A percentile compares a stretch with the other conserved stretches of the same genome.
phyloP scores from a whole-genome alignment of 2,113 vertebrate genomes.

The Mugil cephalus region DNA sequence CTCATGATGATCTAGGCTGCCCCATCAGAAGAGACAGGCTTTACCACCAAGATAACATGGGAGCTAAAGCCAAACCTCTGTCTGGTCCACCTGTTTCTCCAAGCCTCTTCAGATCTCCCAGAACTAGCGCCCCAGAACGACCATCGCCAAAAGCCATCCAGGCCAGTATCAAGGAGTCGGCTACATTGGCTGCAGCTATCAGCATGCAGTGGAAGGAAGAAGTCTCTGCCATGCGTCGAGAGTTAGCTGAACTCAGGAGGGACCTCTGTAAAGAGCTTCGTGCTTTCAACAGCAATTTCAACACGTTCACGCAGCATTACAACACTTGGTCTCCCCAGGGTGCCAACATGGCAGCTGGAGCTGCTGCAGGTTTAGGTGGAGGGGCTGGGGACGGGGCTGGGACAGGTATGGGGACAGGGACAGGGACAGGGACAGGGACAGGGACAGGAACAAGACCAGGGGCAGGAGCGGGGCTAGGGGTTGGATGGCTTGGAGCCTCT shows the following conservation, averaged over 20 bases:
- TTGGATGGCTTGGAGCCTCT: slow-evolving; percentile 43
- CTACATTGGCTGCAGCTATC: slow-evolving; percentile 83
- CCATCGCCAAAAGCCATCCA: slow-evolving; percentile 80
- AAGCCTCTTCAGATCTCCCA: slow-evolving; percentile 77
- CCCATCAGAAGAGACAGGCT: slow-evolving; percentile 82
- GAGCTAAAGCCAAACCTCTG: slow-evolving; percentile 76
- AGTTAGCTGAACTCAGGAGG: slow-evolving; percentile 82
- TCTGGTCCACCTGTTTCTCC: slow-evolving; percentile 80
- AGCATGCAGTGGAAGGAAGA: slow-evolving; percentile 87
- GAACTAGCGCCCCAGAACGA: slow-evolving; percentile 67
- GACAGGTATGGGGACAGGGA: background rate
- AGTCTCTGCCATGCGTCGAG: slow-evolving; percentile 84
- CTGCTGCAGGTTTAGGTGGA: slow-evolving; percentile 38
- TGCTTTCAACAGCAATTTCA: slow-evolving; percentile 87
- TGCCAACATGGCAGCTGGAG: slow-evolving; percentile 54
- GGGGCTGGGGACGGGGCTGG: slow-evolving; percentile 22
- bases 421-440: background rate
- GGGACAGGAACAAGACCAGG: background rate
- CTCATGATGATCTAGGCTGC: slow-evolving; percentile 82
- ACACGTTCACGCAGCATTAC: slow-evolving; percentile 84
- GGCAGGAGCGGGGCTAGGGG: background rate
- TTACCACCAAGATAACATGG: slow-evolving; percentile 72
- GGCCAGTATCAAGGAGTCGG: slow-evolving; percentile 84
- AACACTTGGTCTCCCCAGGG: slow-evolving; percentile 85
- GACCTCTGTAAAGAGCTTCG: slow-evolving; percentile 85